Evolutionary conservation across 2,888 invertebrate genomes (phyloP).

Genomic region (Cyclophora punctaria): DNA sequence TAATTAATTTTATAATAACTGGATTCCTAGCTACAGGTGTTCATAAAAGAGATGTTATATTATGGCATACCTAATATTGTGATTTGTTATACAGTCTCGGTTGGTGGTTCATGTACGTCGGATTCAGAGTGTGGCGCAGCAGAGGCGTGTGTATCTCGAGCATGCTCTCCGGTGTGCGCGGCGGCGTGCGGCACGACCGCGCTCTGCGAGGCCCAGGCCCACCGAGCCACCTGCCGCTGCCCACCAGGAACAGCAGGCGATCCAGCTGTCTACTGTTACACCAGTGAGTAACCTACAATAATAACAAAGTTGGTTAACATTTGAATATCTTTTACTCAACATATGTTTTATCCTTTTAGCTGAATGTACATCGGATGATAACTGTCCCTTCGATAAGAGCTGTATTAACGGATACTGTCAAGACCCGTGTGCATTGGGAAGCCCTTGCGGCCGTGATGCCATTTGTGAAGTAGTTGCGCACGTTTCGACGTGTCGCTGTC

Average conservation of each 20-base stretch:
- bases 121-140: slow-evolving; percentile 85
- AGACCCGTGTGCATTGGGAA: slow-evolving; percentile 81
- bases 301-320: not conserved
- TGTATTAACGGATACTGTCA: slow-evolving; percentile 87
- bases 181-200: slow-evolving; percentile 89
- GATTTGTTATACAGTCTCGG: slow-evolving; percentile 39
- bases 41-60: too few species aligned
- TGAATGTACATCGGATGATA: slow-evolving; percentile 84
- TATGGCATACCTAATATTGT: not conserved
- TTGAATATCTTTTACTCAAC: not conserved
- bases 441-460: slow-evolving; percentile 86
- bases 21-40: too few species aligned
- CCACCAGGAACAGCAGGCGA: slow-evolving; percentile 91
- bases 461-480: slow-evolving; percentile 85
- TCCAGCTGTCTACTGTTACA: slow-evolving; percentile 88
- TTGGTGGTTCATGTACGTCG: slow-evolving; percentile 78
- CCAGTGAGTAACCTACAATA: slow-evolving; percentile 77
- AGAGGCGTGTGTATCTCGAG: slow-evolving; percentile 85
- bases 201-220: slow-evolving; percentile 83
- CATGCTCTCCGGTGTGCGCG: slow-evolving; percentile 89
- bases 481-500: slow-evolving; percentile 87
- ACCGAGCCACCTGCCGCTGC: slow-evolving; percentile 89
- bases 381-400: slow-evolving; percentile 89
- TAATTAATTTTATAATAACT: not conserved
- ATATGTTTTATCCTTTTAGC: slow-evolving; percentile 68